Evolutionary conservation across 2,797 vertebrate species (phyloP), one percentile per base, ranked within the genome.

Genomic region (Avahi laniger): DNA sequence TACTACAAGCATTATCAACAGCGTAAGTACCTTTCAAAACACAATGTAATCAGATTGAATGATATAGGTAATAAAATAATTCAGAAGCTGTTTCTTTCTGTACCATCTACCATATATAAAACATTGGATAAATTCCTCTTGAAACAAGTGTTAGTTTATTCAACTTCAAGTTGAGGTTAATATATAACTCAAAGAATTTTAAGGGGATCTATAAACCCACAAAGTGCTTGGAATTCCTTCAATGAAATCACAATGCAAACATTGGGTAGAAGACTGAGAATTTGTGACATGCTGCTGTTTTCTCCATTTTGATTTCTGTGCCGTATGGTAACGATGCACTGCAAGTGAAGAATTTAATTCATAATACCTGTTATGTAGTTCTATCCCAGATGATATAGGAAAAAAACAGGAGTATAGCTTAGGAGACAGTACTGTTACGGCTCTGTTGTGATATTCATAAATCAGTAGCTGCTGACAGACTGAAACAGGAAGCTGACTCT

Each of bases 381-480:
- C 50, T 48, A 18, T 65, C 28, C 35, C 69, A 94, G 33, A 50
- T 70, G 70, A 41, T 2, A 28, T 1, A 48, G 38, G 14, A 0
- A 26, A 13, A 72, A 69, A 46, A 10, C 28, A 24, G 17, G 2
- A 63, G 5, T 52, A 7, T 48, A 78, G 18, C 43, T 65, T 72
- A 35, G 57, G 30, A 59, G 59, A 43, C 11, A 43, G 1, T 63
- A 73, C 41, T 76, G 1, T 75, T 7, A 4, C 24, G 17, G 18
- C 30, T 88, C 28, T 35, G 1, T 30, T 86, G 30, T 75, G 30
- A 61, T 80, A 15, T 73, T 86, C 95, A 67, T 76, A 89, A 96
- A 87, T 93, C 52, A 61, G n/a, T 43, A 86, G n/a, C n/a, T 93
- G 93, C 57, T n/a, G 50, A 94, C 43, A 85, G 67, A 67, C 43